A percentile compares a stretch with the other conserved stretches of the same genome.
Evolutionary conservation across 2,888 invertebrate species (phyloP).

Genomic region (Phrixothrix hirtus): DNA sequence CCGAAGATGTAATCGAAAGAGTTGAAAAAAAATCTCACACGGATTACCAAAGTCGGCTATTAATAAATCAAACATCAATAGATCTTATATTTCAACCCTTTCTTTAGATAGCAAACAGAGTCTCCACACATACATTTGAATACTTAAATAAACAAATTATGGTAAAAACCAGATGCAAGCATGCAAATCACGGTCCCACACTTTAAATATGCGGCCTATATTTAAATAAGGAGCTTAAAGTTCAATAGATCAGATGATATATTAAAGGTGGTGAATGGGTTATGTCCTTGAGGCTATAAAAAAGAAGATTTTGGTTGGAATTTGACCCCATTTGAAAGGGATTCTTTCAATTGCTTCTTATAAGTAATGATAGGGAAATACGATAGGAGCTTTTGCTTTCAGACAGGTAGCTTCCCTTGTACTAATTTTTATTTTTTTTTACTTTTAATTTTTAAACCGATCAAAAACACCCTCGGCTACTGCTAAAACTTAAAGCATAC

Average conservation of each 20-base stretch:
- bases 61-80: conserved; percentile 37
- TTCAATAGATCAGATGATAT: conserved; percentile 34
- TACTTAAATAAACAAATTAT: conserved; percentile 37
- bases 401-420: conserved; percentile 4
- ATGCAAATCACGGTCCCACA: conserved; percentile 32
- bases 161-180: conserved; percentile 30
- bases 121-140: conserved; percentile 33
- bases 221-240: conserved; percentile 31
- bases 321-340: conserved; percentile 31
- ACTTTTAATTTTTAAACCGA: no score
- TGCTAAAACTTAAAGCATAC: conserved; percentile 25
- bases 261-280: conserved; percentile 32
- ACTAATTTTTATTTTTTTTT: background rate
- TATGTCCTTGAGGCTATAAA: conserved; percentile 34
- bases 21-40: conserved; percentile 31
- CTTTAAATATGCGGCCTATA: conserved; percentile 31
- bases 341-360: conserved; percentile 29
- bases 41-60: conserved; percentile 32
- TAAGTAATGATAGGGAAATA: conserved; percentile 27
- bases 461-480: conserved; percentile 19
- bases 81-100: conserved; percentile 33
- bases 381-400: conserved; percentile 18
- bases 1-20: conserved; percentile 5
- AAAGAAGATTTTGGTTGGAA: conserved; percentile 35
- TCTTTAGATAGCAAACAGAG: conserved; percentile 23